Base-by-base conservation (phyloP, 64 coral and sea anemone species). In the Montipora capricornis region DNA sequence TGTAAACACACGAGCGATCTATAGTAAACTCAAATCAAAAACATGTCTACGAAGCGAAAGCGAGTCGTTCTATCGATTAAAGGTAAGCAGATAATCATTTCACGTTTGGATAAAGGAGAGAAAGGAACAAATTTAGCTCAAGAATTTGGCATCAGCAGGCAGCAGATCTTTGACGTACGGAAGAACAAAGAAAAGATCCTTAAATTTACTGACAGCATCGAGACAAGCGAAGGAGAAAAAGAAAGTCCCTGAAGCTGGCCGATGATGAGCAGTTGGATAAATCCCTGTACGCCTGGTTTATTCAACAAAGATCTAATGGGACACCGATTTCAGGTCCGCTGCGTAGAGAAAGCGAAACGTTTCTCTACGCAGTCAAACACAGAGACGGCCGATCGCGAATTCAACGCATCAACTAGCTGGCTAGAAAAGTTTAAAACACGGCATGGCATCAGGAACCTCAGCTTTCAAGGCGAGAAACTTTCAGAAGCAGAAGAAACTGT, bases 101-200 rank as follows among this genome's bases (percentile, higher is more conserved):
- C 58, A 84, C 60, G 82, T 84, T 84, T 69, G 51, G 82, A 68
- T 68, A 57, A 57, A 57, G 3, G 53, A 57, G 53, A 57, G 53
- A 57, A 57, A 57, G 53, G 53, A 57, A 57, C 53, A 57, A 57
- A 57, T 57, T 57, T 57, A 57, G 53, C 53, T 57, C 53, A 57
- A 57, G 53, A 57, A 57, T 57, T 57, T 57, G 53, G 53, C 53
- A 57, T 57, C 53, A 57, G 53, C 53, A 57, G 0, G 53, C 53
- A 57, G 53, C 53, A 57, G 53, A 57, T 57, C 53, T 57, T 11
- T 57, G 60, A 64, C 61, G 13, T 64, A 74, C 20, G 37, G 8
- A 84, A 92, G 89, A 83, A 92, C 90, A 92, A 92, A 74, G 79
- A 75, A 47, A 92, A 92, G 81, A 92, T 92, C 90, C 68, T 86